Evolutionary conservation across 30 jellyfish, hydroid and myxozoan genomes (phyloP), one percentile per base, ranked within the genome.

Genomic region (Turritopsis rubra): DNA sequence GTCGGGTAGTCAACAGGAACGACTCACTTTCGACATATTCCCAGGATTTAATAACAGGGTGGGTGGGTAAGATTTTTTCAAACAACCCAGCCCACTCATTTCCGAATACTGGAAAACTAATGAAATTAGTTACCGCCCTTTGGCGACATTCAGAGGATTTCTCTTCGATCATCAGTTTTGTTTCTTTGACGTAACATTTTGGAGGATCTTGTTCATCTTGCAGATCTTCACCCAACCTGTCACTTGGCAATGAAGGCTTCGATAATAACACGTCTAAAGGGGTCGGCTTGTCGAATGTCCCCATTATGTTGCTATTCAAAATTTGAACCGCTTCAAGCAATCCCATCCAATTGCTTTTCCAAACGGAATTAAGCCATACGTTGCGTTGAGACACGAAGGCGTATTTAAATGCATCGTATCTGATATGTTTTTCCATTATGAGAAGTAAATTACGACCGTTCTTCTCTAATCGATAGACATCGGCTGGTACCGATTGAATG

Each of bases 291-390:
- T 84, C 85, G 81, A 79, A 92, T 0, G 92, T 54, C 19, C 78
- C 79, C 30, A 72, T 90, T 23, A 92, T 66, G 65, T 81, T 77
- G 72, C 95, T 80, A 28, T 92, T 88, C 77, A 92, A 81, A 24
- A 92, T 88, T 13, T 73, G 94, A 53, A 92, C 84, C 53, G 96
- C 88, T 22, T 92, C 86, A 21, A 70, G 54, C 19, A 92, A 92
- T 0, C 98, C 96, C 16, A 85, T 80, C 98, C 98, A 92, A 80
- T 92, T 84, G 21, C 96, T 84, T 21, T 26, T 75, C 28, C 52
- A 21, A 16, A 88, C 98, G 22, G 96, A 73, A 22, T 88, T 77
- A 52, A 92, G 83, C 98, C 98, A 92, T 20, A 84, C 54, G 26
- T 82, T 79, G 53, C 98, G 80, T 65, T 92, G 98, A 30, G 96